A percentile compares a stretch with the other conserved stretches of the same genome.
These are phyloP conservation scores for Lottia gigantea DNA, from an alignment of 2,888 invertebrate genomes.

Conservation along the genomic window DNA sequence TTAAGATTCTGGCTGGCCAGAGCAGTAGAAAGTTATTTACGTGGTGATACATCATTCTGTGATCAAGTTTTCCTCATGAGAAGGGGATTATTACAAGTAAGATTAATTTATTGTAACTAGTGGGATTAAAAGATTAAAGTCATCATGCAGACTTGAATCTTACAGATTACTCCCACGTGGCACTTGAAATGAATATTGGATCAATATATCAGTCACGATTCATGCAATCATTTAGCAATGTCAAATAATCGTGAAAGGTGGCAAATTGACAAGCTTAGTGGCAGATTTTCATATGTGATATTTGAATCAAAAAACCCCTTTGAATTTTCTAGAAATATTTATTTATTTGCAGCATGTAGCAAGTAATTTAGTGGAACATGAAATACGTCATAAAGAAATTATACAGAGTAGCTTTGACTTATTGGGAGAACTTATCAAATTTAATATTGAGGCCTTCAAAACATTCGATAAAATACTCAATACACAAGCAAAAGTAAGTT, in stretches of 20 bases:
- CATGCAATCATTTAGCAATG: no score
- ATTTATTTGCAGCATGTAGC: constrained; percentile 65
- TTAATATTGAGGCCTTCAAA: constrained; percentile 68
- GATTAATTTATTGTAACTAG: not conserved
- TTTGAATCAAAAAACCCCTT: no score
- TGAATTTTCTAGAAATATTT: not conserved
- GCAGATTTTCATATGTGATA: not conserved
- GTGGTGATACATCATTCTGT: constrained; percentile 67
- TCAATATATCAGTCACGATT: not conserved
- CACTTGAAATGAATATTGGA: not conserved
- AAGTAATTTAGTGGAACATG: constrained; percentile 65
- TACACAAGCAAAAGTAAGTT: constrained; percentile 58
- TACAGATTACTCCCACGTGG: not conserved
- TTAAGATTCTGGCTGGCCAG: constrained; percentile 67
- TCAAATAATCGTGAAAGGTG: no score
- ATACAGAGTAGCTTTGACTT: constrained; percentile 70
- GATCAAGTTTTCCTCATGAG: constrained; percentile 68
- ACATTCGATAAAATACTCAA: constrained; percentile 65
- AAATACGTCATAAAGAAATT: constrained; percentile 66
- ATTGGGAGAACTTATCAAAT: constrained; percentile 69
- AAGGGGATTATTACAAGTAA: constrained; percentile 65
- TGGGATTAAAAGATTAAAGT: no score
- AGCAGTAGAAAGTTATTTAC: constrained; percentile 68
- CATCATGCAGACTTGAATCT: no score
- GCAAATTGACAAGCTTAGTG: not conserved